phyloP scores from a whole-genome alignment of 2,888 invertebrate genomes.

The Lycophotia porphyrea region DNA sequence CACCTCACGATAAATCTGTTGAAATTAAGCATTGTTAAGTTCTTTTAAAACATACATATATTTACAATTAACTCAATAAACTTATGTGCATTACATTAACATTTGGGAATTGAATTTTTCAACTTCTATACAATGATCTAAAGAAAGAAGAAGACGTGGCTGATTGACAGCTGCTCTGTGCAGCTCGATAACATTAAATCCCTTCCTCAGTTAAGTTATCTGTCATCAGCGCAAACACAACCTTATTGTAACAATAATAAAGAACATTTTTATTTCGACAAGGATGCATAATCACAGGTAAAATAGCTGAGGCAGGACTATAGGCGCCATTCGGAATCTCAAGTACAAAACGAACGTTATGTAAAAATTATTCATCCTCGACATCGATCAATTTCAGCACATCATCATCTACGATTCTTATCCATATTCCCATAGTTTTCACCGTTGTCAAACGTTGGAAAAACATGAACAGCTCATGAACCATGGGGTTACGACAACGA shows the following conservation, averaged over 20 bases:
- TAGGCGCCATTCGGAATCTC: not conserved
- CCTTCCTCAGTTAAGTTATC: not conserved
- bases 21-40: constrained; percentile 39
- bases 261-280: not conserved
- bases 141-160: constrained; percentile 10
- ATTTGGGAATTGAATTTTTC: constrained; percentile 11
- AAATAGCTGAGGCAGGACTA: not conserved
- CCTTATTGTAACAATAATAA: not conserved
- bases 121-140: constrained; percentile 53
- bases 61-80: constrained; percentile 49
- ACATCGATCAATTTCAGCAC: not conserved
- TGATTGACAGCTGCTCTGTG: constrained; percentile 6
- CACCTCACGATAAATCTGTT: constrained; percentile 26
- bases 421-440: not conserved
- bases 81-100: constrained; percentile 26
- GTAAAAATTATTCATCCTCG: not conserved
- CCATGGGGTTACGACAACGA: too few species aligned
- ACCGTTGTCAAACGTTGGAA: not conserved
- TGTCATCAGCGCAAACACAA: not conserved
- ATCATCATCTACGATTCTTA: not conserved
- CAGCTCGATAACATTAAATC: not conserved
- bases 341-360: constrained; percentile 1
- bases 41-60: constrained; percentile 33
- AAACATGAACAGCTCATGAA: not conserved
- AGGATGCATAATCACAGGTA: not conserved